Conservation (phyloP, 2,113 vertebrate species). For the Haliaeetus leucogaster region DNA sequence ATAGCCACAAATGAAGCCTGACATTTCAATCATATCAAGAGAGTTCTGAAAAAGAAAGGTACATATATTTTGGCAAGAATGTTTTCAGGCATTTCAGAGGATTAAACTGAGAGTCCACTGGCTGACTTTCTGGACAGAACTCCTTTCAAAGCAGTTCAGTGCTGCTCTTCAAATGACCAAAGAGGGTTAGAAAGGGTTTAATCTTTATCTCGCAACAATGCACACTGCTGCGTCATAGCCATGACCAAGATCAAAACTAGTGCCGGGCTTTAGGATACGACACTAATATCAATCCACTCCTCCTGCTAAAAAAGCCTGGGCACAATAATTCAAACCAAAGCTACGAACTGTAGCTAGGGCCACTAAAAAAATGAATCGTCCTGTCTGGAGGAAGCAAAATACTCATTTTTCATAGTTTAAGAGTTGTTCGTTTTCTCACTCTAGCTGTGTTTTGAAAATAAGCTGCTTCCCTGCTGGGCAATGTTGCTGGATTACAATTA, state of each 20-base stretch:
- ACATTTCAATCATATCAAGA: conserved; percentile 64
- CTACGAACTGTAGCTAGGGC: background rate
- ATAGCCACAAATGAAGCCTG: conserved; percentile 76
- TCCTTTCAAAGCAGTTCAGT: background rate
- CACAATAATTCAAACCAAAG: conserved; percentile 17
- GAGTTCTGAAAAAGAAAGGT: conserved; percentile 43
- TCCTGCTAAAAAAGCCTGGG: background rate
- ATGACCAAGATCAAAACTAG: background rate
- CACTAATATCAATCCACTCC: background rate
- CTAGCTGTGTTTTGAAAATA: conserved; percentile 26
- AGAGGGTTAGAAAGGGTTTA: background rate
- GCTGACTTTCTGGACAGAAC: background rate
- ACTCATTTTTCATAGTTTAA: background rate
- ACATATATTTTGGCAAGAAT: background rate
- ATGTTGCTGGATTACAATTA: conserved; percentile 34
- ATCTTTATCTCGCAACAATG: background rate
- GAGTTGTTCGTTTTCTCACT: background rate
- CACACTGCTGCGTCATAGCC: background rate
- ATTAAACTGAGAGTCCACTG: background rate
- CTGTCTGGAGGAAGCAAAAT: background rate
- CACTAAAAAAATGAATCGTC: background rate
- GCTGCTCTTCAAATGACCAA: background rate
- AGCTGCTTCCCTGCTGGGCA: conserved; percentile 50
- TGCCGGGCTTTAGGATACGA: background rate
- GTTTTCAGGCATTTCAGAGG: background rate